Evolutionary conservation across 2,888 invertebrate species (phyloP).

Genomic region (Phania funesta): DNA sequence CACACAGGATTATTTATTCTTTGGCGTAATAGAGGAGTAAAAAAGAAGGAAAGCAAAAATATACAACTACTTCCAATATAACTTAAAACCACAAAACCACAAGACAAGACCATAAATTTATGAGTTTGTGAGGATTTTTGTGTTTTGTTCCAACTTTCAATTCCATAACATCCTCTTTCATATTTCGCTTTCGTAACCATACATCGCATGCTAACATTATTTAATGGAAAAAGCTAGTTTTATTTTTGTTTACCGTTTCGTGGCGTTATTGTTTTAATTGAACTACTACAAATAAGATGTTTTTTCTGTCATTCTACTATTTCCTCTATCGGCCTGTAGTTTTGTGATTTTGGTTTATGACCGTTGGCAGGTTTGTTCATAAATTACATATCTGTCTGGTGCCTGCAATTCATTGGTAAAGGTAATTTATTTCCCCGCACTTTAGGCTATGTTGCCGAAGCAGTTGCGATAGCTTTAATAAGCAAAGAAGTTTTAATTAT

Average conservation of each 20-base stretch:
- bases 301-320: neutral
- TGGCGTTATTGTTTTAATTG: conserved; percentile 44
- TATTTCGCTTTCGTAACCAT: neutral
- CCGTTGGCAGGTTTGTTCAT: conserved; percentile 28
- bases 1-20: neutral
- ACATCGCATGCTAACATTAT: neutral
- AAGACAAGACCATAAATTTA: conserved; percentile 59
- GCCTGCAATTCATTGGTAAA: conserved; percentile 43
- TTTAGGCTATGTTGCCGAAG: neutral
- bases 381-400: conserved; percentile 52
- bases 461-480: neutral
- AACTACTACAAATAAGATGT: conserved; percentile 45
- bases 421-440: conserved; percentile 36
- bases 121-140: conserved; percentile 19
- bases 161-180: neutral
- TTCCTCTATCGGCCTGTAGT: conserved; percentile 13
- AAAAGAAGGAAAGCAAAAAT: neutral
- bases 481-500: no score
- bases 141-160: neutral
- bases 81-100: conserved; percentile 48
- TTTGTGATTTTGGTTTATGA: conserved; percentile 50
- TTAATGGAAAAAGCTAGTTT: conserved; percentile 23
- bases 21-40: neutral
- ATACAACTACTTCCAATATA: conserved; percentile 38
- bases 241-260: conserved; percentile 28